phyloP scores from a whole-genome alignment of 2,113 vertebrate genomes.

The Zosterops hypoxanthus region DNA sequence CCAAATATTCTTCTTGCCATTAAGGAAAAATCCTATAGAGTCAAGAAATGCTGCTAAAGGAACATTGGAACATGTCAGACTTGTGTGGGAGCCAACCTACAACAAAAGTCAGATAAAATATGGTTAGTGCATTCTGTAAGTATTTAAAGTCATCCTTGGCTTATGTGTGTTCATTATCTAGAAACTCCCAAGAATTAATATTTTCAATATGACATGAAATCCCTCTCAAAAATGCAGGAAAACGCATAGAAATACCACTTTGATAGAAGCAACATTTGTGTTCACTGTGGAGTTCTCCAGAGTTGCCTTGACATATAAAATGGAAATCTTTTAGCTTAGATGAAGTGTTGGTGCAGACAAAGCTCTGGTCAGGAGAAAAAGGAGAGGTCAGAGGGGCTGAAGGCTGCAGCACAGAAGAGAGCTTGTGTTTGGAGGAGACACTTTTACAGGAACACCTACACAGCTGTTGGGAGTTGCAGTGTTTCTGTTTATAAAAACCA shows the following conservation, averaged over 20 bases:
- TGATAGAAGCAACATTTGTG: not conserved
- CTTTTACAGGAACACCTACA: not conserved
- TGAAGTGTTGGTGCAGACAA: not conserved
- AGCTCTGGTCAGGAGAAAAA: not conserved
- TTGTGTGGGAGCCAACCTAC: not conserved
- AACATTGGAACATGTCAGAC: not conserved
- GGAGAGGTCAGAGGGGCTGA: not conserved
- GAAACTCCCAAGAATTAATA: not conserved
- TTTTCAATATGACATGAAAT: not conserved
- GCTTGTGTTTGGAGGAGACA: not conserved
- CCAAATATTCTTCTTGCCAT: not conserved
- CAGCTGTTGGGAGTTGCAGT: not conserved
- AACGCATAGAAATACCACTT: not conserved
- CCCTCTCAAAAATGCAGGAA: not conserved
- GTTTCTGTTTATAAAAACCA: not conserved
- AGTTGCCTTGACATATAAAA: not conserved
- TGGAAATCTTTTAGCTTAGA: not conserved
- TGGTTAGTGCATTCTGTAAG: not conserved
- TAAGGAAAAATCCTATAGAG: not conserved
- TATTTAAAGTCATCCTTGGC: not conserved
- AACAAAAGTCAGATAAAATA: not conserved
- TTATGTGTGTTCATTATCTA: not conserved
- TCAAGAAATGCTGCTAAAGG: not conserved
- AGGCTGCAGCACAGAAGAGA: rapidly evolving
- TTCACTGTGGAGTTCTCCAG: not conserved